Conservation (phyloP, 2,113 vertebrate genomes). For the Murina feae region DNA sequence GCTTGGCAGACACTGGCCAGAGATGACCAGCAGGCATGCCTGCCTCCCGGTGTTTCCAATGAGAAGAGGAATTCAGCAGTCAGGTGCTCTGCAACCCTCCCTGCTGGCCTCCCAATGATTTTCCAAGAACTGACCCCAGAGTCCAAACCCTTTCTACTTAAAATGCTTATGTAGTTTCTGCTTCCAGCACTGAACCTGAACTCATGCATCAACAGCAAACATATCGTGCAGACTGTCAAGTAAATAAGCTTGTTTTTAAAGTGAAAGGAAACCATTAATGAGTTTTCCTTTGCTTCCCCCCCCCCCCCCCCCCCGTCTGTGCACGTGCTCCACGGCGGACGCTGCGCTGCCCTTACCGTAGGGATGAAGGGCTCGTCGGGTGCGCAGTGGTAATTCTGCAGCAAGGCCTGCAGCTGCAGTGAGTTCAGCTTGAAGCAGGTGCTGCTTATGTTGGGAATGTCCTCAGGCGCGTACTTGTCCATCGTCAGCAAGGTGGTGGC, state of each 20-base stretch:
- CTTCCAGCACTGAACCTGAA: background rate
- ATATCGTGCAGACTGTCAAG: background rate
- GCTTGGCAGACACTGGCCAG: rapidly evolving
- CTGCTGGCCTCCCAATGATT: background rate
- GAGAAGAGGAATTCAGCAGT: background rate
- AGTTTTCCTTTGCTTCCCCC: too few relatives aligned
- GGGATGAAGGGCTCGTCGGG: constrained; percentile 97
- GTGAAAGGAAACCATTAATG: background rate
- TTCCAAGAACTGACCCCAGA: background rate
- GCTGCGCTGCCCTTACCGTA: constrained; percentile 82
- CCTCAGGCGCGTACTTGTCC: constrained; percentile 96
- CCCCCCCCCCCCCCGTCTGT: rapidly evolving
- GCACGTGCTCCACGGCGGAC: background rate
- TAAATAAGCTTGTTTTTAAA: background rate
- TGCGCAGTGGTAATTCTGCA: constrained; percentile 97
- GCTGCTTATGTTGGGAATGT: constrained; percentile 94
- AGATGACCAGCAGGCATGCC: background rate
- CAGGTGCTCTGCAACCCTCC: too few relatives aligned
- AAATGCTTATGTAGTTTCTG: background rate
- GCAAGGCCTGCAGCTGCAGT: constrained; percentile 92
- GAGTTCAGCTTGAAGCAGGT: constrained; percentile 99
- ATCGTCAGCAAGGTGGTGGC: constrained; percentile 97
- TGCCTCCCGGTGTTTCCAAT: too few relatives aligned
- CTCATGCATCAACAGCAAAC: background rate
- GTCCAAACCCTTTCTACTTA: background rate